Conservation (phyloP, 2,888 invertebrate species). For the Conus canariensis region DNA sequence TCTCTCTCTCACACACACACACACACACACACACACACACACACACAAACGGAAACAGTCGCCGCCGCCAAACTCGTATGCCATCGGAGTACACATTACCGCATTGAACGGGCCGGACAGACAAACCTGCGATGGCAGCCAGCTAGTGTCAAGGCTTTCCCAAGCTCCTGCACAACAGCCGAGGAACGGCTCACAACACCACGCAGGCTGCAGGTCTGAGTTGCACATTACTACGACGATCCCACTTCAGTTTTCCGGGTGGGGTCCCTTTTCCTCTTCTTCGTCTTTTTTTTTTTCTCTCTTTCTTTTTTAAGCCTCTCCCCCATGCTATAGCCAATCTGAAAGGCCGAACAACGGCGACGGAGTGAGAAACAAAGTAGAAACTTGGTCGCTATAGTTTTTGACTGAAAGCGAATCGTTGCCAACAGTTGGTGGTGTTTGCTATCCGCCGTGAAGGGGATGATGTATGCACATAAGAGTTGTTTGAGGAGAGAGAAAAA, state of each 20-base stretch:
- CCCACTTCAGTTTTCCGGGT: background rate
- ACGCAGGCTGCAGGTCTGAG: background rate
- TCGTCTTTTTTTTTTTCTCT: too few species aligned
- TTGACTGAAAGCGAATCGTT: too few species aligned
- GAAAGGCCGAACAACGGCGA: too few species aligned
- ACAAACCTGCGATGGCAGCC: background rate
- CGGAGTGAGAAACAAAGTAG: too few species aligned
- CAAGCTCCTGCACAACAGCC: background rate
- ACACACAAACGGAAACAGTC: background rate
- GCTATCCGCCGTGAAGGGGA: too few species aligned
- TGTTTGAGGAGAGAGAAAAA: too few species aligned
- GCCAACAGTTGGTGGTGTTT: too few species aligned
- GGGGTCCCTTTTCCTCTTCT: background rate
- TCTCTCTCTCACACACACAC: too few species aligned
- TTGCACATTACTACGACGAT: background rate
- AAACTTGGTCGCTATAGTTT: too few species aligned
- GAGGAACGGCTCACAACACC: background rate
- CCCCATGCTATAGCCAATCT: background rate
- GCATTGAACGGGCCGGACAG: background rate
- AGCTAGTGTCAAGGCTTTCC: constrained; percentile 34
- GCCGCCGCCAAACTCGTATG: background rate
- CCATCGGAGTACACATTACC: constrained; percentile 5
- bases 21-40: constrained; percentile 16
- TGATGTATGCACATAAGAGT: too few species aligned
- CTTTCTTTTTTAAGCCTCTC: too few species aligned